Conservation (phyloP, 2,888 invertebrate genomes). For the Lydus trimaculatus region DNA sequence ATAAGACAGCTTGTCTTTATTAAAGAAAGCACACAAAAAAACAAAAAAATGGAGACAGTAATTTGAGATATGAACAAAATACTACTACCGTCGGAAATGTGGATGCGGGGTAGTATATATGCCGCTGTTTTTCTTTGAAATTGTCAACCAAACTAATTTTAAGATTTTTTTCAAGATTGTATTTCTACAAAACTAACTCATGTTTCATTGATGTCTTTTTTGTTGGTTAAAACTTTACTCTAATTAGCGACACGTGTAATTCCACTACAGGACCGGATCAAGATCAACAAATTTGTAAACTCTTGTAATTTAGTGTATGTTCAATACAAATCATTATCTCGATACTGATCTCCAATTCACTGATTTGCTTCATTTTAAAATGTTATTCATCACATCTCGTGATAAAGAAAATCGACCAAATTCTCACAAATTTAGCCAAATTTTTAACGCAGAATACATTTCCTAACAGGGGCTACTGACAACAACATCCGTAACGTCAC, state of each 20-base stretch:
- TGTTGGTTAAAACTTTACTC: not conserved
- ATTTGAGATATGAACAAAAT: conserved; percentile 18
- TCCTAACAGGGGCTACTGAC: too few species aligned
- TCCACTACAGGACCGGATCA: not conserved
- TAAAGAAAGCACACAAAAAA: not conserved
- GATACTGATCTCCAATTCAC: too few species aligned
- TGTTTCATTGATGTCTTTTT: not conserved
- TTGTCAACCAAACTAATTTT: conserved; percentile 30
- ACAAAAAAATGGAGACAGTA: conserved; percentile 2
- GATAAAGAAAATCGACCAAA: too few species aligned
- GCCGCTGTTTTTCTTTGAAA: conserved; percentile 29
- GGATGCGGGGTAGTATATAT: not conserved
- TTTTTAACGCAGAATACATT: too few species aligned
- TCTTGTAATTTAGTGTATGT: too few species aligned
- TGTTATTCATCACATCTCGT: too few species aligned
- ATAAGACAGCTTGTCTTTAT: not conserved
- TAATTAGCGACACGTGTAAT: conserved; percentile 9
- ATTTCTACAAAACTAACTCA: not conserved
- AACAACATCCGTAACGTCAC: too few species aligned
- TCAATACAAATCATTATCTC: too few species aligned
- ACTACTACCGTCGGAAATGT: conserved; percentile 28
- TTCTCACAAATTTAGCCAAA: too few species aligned
- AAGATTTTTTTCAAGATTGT: not conserved
- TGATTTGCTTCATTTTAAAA: too few species aligned
- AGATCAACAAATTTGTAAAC: not conserved